phyloP scores from a whole-genome alignment of 2,113 vertebrate genomes.

The Brachirus orientalis region DNA sequence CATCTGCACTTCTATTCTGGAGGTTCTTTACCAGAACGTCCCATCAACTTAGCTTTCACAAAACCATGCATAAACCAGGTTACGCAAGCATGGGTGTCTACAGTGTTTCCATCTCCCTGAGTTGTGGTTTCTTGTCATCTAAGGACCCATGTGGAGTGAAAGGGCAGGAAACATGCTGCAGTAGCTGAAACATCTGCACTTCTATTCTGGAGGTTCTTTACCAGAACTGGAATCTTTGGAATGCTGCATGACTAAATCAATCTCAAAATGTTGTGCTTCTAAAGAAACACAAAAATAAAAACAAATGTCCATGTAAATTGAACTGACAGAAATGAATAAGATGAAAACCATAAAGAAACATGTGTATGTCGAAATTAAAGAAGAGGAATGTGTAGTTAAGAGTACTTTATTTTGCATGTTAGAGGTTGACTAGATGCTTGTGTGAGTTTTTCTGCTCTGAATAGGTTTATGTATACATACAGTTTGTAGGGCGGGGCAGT shows the following conservation, averaged over 20 bases:
- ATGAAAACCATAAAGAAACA: background rate
- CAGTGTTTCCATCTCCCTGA: constrained; percentile 33
- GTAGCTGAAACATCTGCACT: constrained; percentile 55
- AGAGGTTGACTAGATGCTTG: constrained; percentile 1
- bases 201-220: constrained; percentile 55
- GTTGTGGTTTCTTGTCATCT: constrained; percentile 55
- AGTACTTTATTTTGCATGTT: background rate
- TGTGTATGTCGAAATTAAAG: background rate
- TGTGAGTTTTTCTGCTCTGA: background rate
- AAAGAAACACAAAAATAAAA: constrained; percentile 13
- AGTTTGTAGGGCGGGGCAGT: too few species aligned
- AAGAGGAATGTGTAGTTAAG: background rate
- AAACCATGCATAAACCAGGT: constrained; percentile 11
- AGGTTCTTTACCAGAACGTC: constrained; percentile 57
- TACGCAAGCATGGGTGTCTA: constrained; percentile 36
- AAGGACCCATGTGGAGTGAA: constrained; percentile 44
- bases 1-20: constrained; percentile 59
- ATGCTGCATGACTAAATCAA: constrained; percentile 56
- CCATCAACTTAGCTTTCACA: constrained; percentile 18
- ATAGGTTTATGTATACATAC: background rate
- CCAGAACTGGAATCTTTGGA: constrained; percentile 64
- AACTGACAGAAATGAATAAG: background rate
- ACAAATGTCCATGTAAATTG: background rate
- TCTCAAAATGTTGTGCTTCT: constrained; percentile 18
- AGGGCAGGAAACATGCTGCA: constrained; percentile 47